Conservation (phyloP, 2,888 invertebrate species). For the Melangyna quadrimaculata region DNA sequence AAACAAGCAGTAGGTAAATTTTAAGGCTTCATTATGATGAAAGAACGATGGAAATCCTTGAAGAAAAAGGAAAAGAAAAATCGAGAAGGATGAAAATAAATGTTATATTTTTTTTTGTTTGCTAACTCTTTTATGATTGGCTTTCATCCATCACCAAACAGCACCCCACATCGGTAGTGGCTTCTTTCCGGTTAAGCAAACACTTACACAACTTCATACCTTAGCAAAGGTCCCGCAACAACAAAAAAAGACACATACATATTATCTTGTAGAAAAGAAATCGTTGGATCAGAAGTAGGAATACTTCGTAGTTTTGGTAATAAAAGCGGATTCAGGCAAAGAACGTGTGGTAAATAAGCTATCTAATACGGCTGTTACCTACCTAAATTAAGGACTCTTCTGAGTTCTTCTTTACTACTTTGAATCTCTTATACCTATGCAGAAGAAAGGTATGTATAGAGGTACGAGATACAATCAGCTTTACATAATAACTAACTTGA, state of each 20-base stretch:
- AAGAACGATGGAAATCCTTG: slow-evolving; percentile 15
- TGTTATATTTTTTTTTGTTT: background rate
- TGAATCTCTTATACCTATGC: background rate
- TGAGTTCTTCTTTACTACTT: background rate
- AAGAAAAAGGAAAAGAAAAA: background rate
- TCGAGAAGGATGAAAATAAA: background rate
- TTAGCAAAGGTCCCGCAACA: background rate
- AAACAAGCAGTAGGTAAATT: slow-evolving; percentile 19
- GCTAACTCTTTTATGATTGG: slow-evolving; percentile 42
- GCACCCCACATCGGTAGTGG: slow-evolving; percentile 5
- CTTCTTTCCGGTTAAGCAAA: slow-evolving; percentile 52
- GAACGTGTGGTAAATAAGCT: slow-evolving; percentile 72
- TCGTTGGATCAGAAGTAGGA: background rate
- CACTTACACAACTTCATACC: slow-evolving; percentile 17
- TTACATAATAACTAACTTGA: slow-evolving; percentile 7
- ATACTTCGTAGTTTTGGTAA: slow-evolving; percentile 35
- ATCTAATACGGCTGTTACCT: slow-evolving; percentile 73
- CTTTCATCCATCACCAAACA: slow-evolving; percentile 34
- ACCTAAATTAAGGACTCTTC: slow-evolving; percentile 70
- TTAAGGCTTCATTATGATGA: slow-evolving; percentile 31
- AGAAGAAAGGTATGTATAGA: background rate
- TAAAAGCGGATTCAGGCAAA: slow-evolving; percentile 63
- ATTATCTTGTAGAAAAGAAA: background rate
- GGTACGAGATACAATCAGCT: background rate
- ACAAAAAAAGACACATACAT: background rate